phyloP scores from a whole-genome alignment of 2,113 vertebrate species.

The Pluvianellus socialis region DNA sequence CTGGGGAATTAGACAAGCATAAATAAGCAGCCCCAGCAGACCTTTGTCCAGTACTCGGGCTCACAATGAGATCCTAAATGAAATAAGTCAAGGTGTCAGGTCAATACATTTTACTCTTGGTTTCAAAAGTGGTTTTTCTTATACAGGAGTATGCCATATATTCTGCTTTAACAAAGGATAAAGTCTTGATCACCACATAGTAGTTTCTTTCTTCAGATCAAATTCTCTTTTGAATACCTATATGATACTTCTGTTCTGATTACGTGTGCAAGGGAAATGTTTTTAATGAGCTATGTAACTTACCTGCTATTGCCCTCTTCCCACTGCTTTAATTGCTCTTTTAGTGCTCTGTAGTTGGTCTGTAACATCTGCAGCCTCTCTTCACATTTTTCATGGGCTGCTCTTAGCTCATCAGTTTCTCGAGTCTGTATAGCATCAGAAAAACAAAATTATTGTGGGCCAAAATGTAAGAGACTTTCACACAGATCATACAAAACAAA shows the following conservation, averaged over 20 bases:
- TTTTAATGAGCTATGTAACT: constrained; percentile 78
- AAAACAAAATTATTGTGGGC: constrained; percentile 46
- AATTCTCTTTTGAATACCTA: constrained; percentile 53
- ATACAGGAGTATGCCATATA: not conserved
- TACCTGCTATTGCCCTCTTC: constrained; percentile 81
- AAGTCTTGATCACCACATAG: constrained; percentile 13
- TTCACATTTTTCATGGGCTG: constrained; percentile 79
- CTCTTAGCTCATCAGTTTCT: constrained; percentile 86
- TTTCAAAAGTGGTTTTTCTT: constrained; percentile 4
- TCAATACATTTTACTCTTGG: not conserved
- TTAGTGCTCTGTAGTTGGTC: constrained; percentile 85
- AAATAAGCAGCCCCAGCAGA: not conserved
- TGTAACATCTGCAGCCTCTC: constrained; percentile 87
- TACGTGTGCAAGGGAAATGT: constrained; percentile 59
- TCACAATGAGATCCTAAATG: not conserved
- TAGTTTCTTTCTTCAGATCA: constrained; percentile 34
- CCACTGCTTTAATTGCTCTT: constrained; percentile 85
- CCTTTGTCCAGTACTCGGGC: not conserved
- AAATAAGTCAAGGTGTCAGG: not conserved
- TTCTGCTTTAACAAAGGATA: constrained; percentile 12
- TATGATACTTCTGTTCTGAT: constrained; percentile 24
- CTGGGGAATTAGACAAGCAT: not conserved
- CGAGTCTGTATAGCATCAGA: constrained; percentile 73
- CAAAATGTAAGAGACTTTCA: constrained; percentile 1
- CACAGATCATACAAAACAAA: not conserved